Evolutionary conservation across 2,113 vertebrate genomes (phyloP).

Genomic region (Myiozetetes cayanensis): DNA sequence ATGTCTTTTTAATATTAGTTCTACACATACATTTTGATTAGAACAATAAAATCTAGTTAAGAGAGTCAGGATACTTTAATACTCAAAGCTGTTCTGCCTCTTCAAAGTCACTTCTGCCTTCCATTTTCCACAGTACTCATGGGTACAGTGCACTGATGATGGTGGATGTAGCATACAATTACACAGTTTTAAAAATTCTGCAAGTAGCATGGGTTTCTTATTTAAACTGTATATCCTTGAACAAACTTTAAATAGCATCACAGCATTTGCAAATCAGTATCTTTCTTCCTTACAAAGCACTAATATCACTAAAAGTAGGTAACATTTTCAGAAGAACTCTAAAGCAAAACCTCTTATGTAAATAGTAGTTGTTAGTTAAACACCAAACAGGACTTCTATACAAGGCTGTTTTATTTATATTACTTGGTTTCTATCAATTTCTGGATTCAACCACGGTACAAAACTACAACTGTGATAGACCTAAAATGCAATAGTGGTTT

Average conservation of each 20-base stretch:
- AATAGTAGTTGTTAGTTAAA: neutral
- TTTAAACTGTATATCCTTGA: neutral
- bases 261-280: neutral
- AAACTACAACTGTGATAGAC: neutral
- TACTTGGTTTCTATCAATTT: neutral
- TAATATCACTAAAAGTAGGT: neutral
- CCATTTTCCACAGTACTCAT: neutral
- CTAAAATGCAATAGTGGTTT: neutral
- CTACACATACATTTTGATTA: neutral
- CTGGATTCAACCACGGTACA: neutral
- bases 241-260: neutral
- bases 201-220: neutral
- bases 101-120: neutral
- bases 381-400: neutral
- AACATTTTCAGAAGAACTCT: neutral
- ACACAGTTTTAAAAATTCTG: fast-evolving
- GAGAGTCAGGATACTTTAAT: neutral
- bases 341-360: neutral
- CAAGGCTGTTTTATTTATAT: neutral
- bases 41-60: neutral
- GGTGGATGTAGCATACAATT: neutral
- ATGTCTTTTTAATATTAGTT: neutral
- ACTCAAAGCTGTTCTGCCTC: neutral
- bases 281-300: neutral
- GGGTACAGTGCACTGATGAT: neutral